These are phyloP conservation scores for Nylanderia fulva DNA, from an alignment of 1,140 invertebrate genomes.

Conservation along the genomic window DNA sequence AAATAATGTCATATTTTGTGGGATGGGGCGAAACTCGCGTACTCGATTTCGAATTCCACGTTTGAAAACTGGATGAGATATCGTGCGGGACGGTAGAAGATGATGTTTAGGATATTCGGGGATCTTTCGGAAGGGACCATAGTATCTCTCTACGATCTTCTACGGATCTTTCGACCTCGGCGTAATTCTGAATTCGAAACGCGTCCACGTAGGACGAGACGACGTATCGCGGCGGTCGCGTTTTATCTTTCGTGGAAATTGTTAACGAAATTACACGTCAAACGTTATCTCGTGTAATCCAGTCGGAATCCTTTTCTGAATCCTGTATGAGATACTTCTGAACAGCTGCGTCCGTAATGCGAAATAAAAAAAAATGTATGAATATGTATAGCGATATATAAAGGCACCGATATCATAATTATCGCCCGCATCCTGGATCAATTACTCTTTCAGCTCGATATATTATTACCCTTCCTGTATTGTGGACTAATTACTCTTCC, in stretches of 20 bases:
- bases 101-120: slow-evolving; percentile 41
- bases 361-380: not conserved
- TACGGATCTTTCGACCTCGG: slow-evolving; percentile 56
- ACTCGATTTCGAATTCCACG: not conserved
- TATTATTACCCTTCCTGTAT: not conserved
- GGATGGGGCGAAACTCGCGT: not conserved
- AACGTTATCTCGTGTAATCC: slow-evolving; percentile 33
- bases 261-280: slow-evolving; percentile 52
- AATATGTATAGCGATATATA: not conserved
- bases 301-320: slow-evolving; percentile 3
- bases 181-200: slow-evolving; percentile 67
- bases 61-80: not conserved
- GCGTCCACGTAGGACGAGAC: slow-evolving; percentile 38
- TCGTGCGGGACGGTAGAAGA: too few species aligned
- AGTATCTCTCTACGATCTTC: slow-evolving; percentile 66
- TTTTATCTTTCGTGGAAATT: slow-evolving; percentile 32
- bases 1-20: slow-evolving; percentile 14
- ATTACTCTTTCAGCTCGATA: not conserved
- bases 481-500: not conserved
- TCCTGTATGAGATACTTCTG: not conserved
- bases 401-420: not conserved
- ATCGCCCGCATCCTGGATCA: slow-evolving; percentile 20
- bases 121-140: slow-evolving; percentile 60
- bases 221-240: slow-evolving; percentile 13
- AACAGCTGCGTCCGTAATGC: not conserved